Percentiles rank a stretch among this genome's conserved stretches.
These are phyloP conservation scores for Trogon melanurus DNA, from an alignment of 2,113 vertebrate genomes.

Conservation along the genomic window DNA sequence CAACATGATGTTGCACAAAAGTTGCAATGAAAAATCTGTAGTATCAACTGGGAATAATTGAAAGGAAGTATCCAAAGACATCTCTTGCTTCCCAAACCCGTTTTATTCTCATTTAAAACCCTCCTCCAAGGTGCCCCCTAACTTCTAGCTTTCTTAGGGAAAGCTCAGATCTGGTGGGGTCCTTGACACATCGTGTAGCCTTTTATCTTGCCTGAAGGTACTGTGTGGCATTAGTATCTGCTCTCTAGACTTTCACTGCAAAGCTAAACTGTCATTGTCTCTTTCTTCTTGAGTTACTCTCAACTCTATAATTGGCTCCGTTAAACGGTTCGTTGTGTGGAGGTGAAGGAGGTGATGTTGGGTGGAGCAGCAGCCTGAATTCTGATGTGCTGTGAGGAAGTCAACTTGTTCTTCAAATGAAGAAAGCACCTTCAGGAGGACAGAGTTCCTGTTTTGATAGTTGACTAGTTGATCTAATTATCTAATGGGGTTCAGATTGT, in stretches of 20 bases:
- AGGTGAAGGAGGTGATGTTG: background rate
- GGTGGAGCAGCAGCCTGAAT: background rate
- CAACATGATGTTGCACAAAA: rapidly evolving
- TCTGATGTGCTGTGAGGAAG: background rate
- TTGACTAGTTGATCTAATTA: background rate
- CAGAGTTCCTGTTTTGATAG: background rate
- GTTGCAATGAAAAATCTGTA: background rate
- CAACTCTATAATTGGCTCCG: background rate
- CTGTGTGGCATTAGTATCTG: background rate
- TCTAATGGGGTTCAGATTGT: background rate
- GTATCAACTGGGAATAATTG: background rate
- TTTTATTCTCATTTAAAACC: background rate
- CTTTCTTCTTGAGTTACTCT: background rate
- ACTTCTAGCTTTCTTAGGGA: background rate
- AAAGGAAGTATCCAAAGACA: background rate
- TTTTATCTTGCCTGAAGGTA: background rate
- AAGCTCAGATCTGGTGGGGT: background rate
- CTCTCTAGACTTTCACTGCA: background rate
- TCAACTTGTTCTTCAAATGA: background rate
- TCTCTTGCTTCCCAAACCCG: background rate
- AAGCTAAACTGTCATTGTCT: background rate
- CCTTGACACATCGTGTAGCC: background rate
- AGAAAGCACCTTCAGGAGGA: background rate
- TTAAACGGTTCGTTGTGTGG: background rate
- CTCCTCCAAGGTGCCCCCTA: background rate